Conservation (phyloP, 2,797 vertebrate genomes). For the Lates japonicus region DNA sequence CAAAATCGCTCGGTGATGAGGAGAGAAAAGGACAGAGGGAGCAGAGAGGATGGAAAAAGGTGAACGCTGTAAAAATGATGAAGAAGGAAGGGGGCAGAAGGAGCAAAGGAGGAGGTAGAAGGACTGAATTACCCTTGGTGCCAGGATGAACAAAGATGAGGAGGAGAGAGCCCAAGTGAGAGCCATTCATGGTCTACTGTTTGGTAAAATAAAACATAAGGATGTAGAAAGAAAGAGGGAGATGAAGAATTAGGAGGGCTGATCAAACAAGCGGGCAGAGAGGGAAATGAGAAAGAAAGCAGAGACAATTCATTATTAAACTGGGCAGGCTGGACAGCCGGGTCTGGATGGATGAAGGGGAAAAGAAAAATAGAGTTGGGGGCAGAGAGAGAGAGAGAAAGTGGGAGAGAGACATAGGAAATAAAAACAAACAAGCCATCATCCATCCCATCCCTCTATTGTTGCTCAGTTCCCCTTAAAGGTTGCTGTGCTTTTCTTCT, state of each 20-base stretch:
- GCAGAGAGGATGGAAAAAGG: slow-evolving; percentile 53
- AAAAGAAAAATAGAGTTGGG: slow-evolving; percentile 55
- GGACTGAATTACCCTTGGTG: slow-evolving; percentile 60
- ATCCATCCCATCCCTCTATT: slow-evolving; percentile 72
- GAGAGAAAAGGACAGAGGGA: slow-evolving; percentile 55
- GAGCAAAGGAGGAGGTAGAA: slow-evolving; percentile 32
- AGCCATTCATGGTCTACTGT: slow-evolving; percentile 53
- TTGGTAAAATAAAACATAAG: slow-evolving; percentile 65
- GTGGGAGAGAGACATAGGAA: slow-evolving; percentile 56
- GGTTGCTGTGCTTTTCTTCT: slow-evolving; percentile 75
- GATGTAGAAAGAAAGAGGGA: slow-evolving; percentile 50
- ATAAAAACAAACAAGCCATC: slow-evolving; percentile 83
- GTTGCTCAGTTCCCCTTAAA: slow-evolving; percentile 77
- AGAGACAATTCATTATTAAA: slow-evolving; percentile 79
- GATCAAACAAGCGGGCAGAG: slow-evolving; percentile 64
- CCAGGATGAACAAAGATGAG: slow-evolving; percentile 68
- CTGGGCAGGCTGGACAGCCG: slow-evolving; percentile 57
- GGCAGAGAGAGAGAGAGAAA: slow-evolving; percentile 9
- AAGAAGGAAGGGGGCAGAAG: slow-evolving; percentile 10
- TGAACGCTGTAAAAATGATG: slow-evolving; percentile 50
- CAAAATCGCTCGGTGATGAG: slow-evolving; percentile 70
- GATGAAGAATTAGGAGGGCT: slow-evolving; percentile 60
- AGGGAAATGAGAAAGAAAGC: slow-evolving; percentile 73
- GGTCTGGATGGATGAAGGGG: slow-evolving; percentile 60
- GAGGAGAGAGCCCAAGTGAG: slow-evolving; percentile 53